Percentiles rank a stretch among this genome's conserved stretches.
Evolutionary conservation across 2,113 vertebrate genomes (phyloP).

Genomic region (Peromyscus californicus): DNA sequence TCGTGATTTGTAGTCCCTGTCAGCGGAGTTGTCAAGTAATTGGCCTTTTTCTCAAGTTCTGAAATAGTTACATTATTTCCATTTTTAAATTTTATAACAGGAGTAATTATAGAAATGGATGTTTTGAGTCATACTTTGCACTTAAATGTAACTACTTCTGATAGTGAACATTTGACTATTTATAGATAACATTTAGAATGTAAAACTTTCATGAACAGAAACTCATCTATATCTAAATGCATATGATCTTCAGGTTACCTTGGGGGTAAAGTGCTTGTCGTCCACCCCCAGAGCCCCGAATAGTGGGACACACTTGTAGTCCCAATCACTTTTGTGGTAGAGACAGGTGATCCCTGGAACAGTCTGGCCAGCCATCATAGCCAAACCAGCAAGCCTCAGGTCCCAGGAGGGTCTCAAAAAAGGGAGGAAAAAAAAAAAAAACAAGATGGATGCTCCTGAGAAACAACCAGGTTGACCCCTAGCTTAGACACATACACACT

Average conservation of each 20-base stretch:
- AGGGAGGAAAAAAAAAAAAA: too few species aligned
- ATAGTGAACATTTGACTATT: background rate
- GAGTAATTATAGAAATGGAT: background rate
- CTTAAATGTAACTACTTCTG: conserved; percentile 15
- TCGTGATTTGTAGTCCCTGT: background rate
- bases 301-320: too few species aligned
- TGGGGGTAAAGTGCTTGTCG: background rate
- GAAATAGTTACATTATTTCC: background rate
- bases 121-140: background rate
- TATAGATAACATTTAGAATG: background rate
- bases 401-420: background rate
- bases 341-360: background rate
- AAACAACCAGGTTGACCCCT: background rate
- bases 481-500: too few species aligned
- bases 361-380: background rate
- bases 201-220: background rate
- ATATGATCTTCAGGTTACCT: conserved; percentile 10
- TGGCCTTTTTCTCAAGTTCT: background rate
- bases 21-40: background rate
- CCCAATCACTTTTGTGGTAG: background rate
- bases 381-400: background rate
- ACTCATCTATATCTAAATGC: background rate
- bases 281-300: background rate
- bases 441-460: background rate
- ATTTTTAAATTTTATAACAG: background rate